Percentiles rank a stretch among this genome's conserved stretches.
Conservation (phyloP, 2,797 vertebrate species). For the Crenuchus spilurus region DNA sequence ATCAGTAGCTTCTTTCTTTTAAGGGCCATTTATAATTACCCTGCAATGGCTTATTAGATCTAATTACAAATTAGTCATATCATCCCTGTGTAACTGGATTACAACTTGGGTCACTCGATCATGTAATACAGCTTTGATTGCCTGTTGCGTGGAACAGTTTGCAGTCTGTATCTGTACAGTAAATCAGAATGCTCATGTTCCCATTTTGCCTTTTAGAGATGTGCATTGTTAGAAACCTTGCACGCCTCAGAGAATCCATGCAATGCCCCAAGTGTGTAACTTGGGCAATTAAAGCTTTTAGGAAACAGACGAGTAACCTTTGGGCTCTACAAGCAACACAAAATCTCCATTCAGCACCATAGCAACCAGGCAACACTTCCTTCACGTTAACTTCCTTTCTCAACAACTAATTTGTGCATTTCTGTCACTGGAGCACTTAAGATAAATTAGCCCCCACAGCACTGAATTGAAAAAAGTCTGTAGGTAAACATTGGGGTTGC, state of each 20-base stretch:
- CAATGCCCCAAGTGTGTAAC: slow-evolving; percentile 9
- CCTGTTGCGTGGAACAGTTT: not conserved
- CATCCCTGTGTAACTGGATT: not conserved
- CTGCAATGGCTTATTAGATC: not conserved
- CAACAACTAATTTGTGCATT: not conserved
- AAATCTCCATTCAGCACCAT: slow-evolving; percentile 23
- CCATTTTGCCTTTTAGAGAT: not conserved
- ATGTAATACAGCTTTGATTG: not conserved
- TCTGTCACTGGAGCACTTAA: slow-evolving; percentile 3
- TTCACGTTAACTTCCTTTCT: not conserved
- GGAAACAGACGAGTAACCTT: slow-evolving; percentile 17
- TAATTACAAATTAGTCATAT: not conserved
- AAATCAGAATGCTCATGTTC: not conserved
- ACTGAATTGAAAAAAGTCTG: not conserved
- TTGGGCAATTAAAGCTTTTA: slow-evolving; percentile 42
- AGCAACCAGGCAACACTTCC: slow-evolving; percentile 26
- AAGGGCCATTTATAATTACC: not conserved
- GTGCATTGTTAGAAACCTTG: slow-evolving; percentile 5
- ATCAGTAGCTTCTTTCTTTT: not conserved
- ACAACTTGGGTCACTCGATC: not conserved
- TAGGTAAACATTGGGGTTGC: not conserved
- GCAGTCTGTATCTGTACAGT: not conserved
- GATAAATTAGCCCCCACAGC: not conserved
- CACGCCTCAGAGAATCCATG: not conserved
- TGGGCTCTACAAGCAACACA: slow-evolving; percentile 3